Conservation (phyloP, 2,888 invertebrate genomes). For the Drepana falcataria region DNA sequence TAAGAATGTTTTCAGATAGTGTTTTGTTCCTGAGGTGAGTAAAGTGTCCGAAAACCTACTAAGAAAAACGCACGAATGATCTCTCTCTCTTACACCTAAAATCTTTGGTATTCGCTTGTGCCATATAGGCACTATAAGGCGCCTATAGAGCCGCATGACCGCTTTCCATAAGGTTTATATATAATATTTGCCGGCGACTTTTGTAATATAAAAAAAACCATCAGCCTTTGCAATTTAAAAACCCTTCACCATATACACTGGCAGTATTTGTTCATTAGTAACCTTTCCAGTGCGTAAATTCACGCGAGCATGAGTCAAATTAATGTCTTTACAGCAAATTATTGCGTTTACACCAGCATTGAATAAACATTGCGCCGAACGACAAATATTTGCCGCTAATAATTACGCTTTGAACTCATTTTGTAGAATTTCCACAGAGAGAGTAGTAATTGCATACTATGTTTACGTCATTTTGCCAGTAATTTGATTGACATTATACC, state of each 20-base stretch:
- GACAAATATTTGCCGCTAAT: conserved; percentile 32
- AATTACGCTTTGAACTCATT: conserved; percentile 39
- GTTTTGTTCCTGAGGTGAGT: no score
- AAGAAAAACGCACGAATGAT: no score
- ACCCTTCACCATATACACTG: background rate
- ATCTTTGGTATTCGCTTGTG: no score
- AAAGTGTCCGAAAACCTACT: no score
- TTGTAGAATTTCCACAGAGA: conserved; percentile 27
- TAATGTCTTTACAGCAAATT: conserved; percentile 11
- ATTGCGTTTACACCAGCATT: conserved; percentile 5
- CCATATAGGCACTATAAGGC: no score
- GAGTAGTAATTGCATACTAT: conserved; percentile 31
- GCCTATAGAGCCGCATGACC: no score
- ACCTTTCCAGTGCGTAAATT: background rate
- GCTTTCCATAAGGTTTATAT: no score
- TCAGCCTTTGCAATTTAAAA: background rate
- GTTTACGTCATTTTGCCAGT: conserved; percentile 28
- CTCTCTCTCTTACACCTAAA: no score
- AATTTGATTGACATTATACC: conserved; percentile 16
- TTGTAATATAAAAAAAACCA: conserved; percentile 1
- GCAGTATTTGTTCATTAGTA: background rate
- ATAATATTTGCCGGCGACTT: conserved; percentile 1
- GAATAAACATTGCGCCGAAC: conserved; percentile 11
- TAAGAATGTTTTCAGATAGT: no score
- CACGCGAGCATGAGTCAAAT: conserved; percentile 1